Evolutionary conservation across 2,113 vertebrate species (phyloP), one percentile per base, ranked within the genome.

Genomic region (Xenus cinereus): DNA sequence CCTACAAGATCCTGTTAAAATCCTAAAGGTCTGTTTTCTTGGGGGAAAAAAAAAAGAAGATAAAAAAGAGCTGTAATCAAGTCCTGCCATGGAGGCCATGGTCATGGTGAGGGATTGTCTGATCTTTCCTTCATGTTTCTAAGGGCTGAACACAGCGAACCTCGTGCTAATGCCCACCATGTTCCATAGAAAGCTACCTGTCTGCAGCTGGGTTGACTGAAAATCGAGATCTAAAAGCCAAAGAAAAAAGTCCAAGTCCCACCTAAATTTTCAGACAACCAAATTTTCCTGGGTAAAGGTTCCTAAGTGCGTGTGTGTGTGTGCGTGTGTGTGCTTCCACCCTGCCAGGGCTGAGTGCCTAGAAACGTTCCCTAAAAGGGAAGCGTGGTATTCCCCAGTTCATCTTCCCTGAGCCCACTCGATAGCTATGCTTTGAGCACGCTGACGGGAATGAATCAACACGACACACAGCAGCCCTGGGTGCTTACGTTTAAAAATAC

Each of bases 401-500:
- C 78, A 50, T 53, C 89, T 87, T 87, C 83, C 74, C 91, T 27
- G 67, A 71, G 45, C 51, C 75, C 63, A 43, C 41, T 91, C 30
- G 66, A 84, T 57, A 94, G 91, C 73, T 85, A 20, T 69, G 87
- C 84, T 73, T 66, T 3, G 17, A 91, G 87, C 74, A 62, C 0
- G 26, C 87, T 94, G 82, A 57, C 0, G 1, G 74, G 78, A 45
- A 59, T 85, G 93, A 91, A 93, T 95, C 89, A 93, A 82, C 26
- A 9, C 53, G 87, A 91, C 84, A 69, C 71, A 66, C 71, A 63
- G 87, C 83, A 94, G 82, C 71, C 75, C 15, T 62, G 63, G 19
- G 63, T 62, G n/a, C 84, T 73, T 86, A 43, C 56, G 37, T 94
- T 94, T 94, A 90, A 90, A 95, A 93, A 96, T 76, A 94, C 37